Evolutionary conservation across 2,113 vertebrate species (phyloP).

Genomic region (Pelodiscus sinensis): DNA sequence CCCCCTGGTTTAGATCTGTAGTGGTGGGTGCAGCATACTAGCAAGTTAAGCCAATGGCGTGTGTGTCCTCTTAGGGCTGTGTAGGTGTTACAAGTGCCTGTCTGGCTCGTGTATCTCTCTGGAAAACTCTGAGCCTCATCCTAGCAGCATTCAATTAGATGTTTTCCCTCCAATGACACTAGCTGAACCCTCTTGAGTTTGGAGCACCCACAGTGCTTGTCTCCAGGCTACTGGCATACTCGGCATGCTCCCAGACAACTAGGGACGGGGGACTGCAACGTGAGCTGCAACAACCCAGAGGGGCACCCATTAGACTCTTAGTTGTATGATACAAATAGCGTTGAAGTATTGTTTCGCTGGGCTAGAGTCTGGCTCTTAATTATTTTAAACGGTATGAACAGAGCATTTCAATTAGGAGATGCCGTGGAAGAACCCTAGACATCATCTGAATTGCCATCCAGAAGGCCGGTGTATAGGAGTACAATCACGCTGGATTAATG

Average conservation of each 20-base stretch:
- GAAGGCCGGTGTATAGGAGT: not conserved
- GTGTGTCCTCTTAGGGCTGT: not conserved
- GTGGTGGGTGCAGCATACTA: not conserved
- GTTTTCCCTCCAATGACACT: not conserved
- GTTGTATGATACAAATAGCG: not conserved
- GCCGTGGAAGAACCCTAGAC: not conserved
- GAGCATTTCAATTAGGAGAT: constrained; percentile 15
- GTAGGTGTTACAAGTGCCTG: not conserved
- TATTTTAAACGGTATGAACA: constrained; percentile 9
- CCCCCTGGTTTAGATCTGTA: not conserved
- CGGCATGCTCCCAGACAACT: not conserved
- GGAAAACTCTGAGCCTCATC: not conserved
- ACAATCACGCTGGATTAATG: not conserved
- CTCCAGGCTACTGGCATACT: not conserved
- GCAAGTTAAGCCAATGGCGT: not conserved
- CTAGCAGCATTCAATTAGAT: not conserved
- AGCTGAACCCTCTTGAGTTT: not conserved
- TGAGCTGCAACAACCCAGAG: no score
- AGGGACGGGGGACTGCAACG: not conserved
- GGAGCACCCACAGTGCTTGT: not conserved
- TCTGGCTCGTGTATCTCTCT: not conserved
- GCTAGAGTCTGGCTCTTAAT: not conserved
- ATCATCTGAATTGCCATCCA: not conserved
- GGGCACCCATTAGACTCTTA: not conserved
- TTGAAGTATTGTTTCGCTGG: not conserved